Evolutionary conservation across 2,113 vertebrate genomes (phyloP), one percentile per base, ranked within the genome.

Genomic region (Osmerus eperlanus): DNA sequence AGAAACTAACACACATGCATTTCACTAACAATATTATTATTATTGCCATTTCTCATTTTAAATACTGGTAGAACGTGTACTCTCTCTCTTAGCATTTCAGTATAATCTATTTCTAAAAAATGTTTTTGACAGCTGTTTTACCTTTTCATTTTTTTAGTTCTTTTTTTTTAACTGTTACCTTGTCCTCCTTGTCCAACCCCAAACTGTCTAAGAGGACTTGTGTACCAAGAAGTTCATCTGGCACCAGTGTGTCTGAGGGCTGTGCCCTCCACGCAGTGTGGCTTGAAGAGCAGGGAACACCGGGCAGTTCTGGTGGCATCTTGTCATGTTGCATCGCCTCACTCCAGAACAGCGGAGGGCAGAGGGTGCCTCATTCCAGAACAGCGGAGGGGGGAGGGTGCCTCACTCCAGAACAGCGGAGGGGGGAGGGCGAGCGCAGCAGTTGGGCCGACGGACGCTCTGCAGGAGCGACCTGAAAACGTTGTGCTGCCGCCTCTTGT

Each of bases 381-480:
- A 98, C 95, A 2, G 95, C 91, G 2, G 96, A 96, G 0, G 96
- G 94, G 52, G 94, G 93, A 0, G 95, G 21, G 21, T 4, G 71
- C 67, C 25, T 95, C 94, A 99, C 62, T 99, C 97, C 75, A 95
- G 81, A 78, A 98, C 95, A 2, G 95, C 91, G 2, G 96, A 96
- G 0, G 96, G 94, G 52, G 94, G 93, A 0, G 95, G 95, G 2
- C 93, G 93, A 7, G 92, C 89, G 0, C 97, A 99, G 91, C 97
- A 99, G 86, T 93, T 95, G 71, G 97, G 97, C 75, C 94, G 93
- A 11, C 96, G 91, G 8, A 97, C 91, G 87, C 95, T 97, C 91
- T 95, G 95, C 84, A 99, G 89, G 92, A 99, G 91, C 79, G 96
- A 92, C 86, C 96, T 95, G 87, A 99, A 94, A 71, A 97, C 65